Conservation (phyloP, 2,113 vertebrate species). For the Cnemophilus loriae region DNA sequence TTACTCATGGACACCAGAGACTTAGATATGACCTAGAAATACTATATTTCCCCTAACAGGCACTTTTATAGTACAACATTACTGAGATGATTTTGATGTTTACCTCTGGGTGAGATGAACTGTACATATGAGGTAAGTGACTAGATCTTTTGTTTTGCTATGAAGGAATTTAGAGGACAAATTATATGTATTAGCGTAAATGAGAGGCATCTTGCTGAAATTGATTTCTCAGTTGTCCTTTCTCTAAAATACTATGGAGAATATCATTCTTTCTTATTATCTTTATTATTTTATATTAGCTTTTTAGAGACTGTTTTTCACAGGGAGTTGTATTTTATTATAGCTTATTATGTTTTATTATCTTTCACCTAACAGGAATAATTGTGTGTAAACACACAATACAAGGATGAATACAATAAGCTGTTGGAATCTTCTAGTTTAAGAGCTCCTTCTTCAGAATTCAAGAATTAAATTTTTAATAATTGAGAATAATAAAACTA, state of each 20-base stretch:
- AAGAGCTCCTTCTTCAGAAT: neutral
- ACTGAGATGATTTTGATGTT: neutral
- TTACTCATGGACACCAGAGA: neutral
- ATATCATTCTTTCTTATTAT: neutral
- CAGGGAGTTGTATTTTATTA: neutral
- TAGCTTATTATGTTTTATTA: neutral
- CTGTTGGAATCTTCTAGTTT: neutral
- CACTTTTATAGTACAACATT: neutral
- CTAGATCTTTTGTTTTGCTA: neutral
- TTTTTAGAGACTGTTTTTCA: neutral
- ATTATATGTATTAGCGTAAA: neutral
- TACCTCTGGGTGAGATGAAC: neutral
- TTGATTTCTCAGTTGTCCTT: neutral
- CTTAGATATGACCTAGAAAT: neutral
- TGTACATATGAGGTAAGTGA: neutral
- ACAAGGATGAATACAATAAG: neutral
- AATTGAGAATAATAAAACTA: neutral
- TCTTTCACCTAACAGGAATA: neutral
- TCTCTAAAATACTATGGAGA: neutral
- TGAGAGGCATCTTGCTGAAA: neutral
- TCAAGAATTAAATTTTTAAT: neutral
- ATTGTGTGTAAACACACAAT: neutral
- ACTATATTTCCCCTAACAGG: neutral
- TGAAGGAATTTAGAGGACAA: neutral
- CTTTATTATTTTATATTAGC: neutral